Evolutionary conservation across 2,797 vertebrate genomes (phyloP).

Genomic region (Mormyrops boulengeri): DNA sequence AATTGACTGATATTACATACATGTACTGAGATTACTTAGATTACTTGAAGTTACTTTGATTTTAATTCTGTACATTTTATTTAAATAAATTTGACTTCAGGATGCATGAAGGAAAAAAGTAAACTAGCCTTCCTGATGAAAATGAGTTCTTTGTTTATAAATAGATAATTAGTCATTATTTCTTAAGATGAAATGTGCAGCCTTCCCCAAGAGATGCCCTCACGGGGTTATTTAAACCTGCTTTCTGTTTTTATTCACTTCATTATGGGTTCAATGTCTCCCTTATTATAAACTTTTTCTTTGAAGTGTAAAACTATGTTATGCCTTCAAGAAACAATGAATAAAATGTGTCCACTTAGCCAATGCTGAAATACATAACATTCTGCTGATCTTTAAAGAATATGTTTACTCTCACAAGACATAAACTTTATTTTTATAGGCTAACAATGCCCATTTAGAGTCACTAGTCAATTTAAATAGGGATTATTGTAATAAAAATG

Average conservation of each 20-base stretch:
- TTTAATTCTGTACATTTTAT: not conserved
- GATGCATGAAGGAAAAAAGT: slow-evolving; percentile 38
- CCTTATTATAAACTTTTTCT: slow-evolving; percentile 20
- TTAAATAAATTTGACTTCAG: not conserved
- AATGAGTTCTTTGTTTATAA: slow-evolving; percentile 57
- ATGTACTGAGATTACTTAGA: not conserved
- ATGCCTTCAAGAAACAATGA: slow-evolving; percentile 12
- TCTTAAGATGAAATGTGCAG: slow-evolving; percentile 61
- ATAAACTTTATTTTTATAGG: not conserved
- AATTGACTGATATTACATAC: not conserved
- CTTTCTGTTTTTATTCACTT: slow-evolving; percentile 31
- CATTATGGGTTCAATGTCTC: not conserved
- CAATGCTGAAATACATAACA: not conserved
- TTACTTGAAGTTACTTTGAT: not conserved
- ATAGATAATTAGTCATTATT: slow-evolving; percentile 67
- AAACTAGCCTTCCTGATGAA: slow-evolving; percentile 21
- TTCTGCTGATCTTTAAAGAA: not conserved
- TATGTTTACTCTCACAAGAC: not conserved
- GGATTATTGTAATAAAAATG: not conserved
- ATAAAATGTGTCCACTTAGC: not conserved
- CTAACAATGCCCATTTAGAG: not conserved
- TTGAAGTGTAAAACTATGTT: slow-evolving; percentile 19
- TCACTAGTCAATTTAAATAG: not conserved
- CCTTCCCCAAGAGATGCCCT: slow-evolving; percentile 50
- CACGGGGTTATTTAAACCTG: slow-evolving; percentile 41